Evolutionary conservation across 2,113 vertebrate genomes (phyloP), one percentile per base, ranked within the genome.

Genomic region (Dipodomys stephensi): DNA sequence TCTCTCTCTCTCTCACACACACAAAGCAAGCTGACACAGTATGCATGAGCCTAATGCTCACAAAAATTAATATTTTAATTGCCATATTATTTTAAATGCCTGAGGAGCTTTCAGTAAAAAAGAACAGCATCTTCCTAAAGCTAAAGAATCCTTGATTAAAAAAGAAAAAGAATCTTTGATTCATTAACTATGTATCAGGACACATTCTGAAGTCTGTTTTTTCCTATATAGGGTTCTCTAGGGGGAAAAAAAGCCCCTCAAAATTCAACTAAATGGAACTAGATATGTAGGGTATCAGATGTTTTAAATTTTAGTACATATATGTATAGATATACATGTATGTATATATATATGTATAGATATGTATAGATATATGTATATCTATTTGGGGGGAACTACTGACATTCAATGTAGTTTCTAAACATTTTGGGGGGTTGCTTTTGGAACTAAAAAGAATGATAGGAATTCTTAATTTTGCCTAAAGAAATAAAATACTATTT

Each of bases 401-500:
- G 80, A 44, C 35, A 81, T 76, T 83, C 94, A 69, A 64, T 22
- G 16, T 1, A 9, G 30, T 62, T 91, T 80, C 72, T 62, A 16
- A 80, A 95, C 79, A 88, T 74, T 83, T 53, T 49, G 18, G 18
- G 53, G 53, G 12, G 53, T 57, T 69, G 81, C 49, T 94, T 93
- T 53, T 64, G 83, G 80, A 87, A 91, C 27, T 27, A 87, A 92
- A 94, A 80, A 68, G 8, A 91, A 80, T 73, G 39, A 84, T 65
- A 13, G 79, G n/a, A 49, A 87, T 49, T 78, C 77, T 22, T 19
- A 35, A 79, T 28, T 93, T 93, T 87, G 46, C 8, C 81, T 28
- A 49, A 71, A 77, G 25, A 4, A 78, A 83, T 88, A 90, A 84
- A 73, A 83, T 57, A 57, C 53, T 57, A 57, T 53, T 74, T 32